Evolutionary conservation across 2,888 invertebrate species (phyloP).

Genomic region (Malthinus flaveolus): DNA sequence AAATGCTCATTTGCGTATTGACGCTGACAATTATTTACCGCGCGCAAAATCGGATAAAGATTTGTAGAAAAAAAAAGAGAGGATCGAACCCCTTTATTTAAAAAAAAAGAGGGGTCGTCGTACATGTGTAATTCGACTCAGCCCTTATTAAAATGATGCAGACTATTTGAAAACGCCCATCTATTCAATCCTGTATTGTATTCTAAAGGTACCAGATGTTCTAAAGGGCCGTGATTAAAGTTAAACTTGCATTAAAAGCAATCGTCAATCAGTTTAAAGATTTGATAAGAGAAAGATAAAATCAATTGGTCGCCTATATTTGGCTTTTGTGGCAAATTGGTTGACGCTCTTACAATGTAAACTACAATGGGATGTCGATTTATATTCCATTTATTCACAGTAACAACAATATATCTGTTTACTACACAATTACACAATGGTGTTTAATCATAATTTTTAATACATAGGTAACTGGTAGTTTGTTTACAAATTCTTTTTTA

Average conservation of each 20-base stretch:
- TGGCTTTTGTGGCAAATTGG: constrained; percentile 33
- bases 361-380: constrained; percentile 10
- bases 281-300: constrained; percentile 50
- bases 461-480: constrained; percentile 48
- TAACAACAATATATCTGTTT: constrained; percentile 49
- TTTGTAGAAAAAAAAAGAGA: not conserved
- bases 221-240: constrained; percentile 52
- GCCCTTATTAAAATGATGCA: constrained; percentile 47
- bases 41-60: not conserved
- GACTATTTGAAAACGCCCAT: constrained; percentile 45
- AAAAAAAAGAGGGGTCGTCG: constrained; percentile 14
- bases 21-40: too few species aligned
- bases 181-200: constrained; percentile 42
- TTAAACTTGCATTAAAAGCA: constrained; percentile 53
- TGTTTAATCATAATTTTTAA: constrained; percentile 45
- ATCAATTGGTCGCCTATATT: constrained; percentile 45
- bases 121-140: constrained; percentile 46
- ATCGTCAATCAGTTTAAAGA: constrained; percentile 49
- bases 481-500: constrained; percentile 36
- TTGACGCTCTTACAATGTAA: constrained; percentile 18
- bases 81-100: constrained; percentile 8
- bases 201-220: constrained; percentile 51
- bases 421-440: constrained; percentile 53
- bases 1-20: too few species aligned
- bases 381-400: constrained; percentile 50